A percentile compares a stretch with the other conserved stretches of the same genome.
These are phyloP conservation scores for Nezara viridula DNA, from an alignment of 2,888 invertebrate genomes.

Conservation along the genomic window DNA sequence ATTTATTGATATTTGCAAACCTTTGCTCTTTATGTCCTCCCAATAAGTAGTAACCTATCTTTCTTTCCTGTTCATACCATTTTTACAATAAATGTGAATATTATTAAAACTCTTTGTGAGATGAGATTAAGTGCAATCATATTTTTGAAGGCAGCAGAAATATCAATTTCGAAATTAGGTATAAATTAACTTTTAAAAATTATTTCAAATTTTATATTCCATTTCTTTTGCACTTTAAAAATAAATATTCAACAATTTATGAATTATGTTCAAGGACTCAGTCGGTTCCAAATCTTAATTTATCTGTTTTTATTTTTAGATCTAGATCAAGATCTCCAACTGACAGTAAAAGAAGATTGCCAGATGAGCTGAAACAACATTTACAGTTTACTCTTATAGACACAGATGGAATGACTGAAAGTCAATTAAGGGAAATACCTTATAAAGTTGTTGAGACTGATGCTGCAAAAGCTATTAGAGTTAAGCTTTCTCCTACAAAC, in stretches of 20 bases:
- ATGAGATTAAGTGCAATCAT: too few species aligned
- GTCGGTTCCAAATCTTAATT: neutral
- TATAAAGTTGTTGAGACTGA: conserved; percentile 86
- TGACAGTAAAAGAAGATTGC: conserved; percentile 78
- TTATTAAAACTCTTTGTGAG: too few species aligned
- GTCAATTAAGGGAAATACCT: conserved; percentile 87
- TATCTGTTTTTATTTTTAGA: conserved; percentile 66
- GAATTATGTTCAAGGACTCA: neutral
- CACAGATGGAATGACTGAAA: conserved; percentile 89
- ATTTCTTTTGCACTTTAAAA: too few species aligned
- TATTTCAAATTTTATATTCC: too few species aligned
- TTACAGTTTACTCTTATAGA: conserved; percentile 90
- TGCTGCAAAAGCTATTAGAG: conserved; percentile 68
- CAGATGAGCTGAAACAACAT: conserved; percentile 85
- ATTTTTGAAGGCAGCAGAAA: too few species aligned
- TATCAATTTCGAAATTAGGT: too few species aligned
- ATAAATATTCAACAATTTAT: neutral
- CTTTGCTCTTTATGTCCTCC: too few species aligned
- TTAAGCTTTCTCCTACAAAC: conserved; percentile 66
- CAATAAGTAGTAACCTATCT: too few species aligned
- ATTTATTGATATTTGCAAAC: too few species aligned
- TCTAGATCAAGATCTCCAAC: conserved; percentile 79
- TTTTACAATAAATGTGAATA: too few species aligned
- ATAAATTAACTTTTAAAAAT: too few species aligned
- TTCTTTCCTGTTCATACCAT: too few species aligned